phyloP scores from a whole-genome alignment of 2,797 vertebrate genomes.

The Vultur gryphus region DNA sequence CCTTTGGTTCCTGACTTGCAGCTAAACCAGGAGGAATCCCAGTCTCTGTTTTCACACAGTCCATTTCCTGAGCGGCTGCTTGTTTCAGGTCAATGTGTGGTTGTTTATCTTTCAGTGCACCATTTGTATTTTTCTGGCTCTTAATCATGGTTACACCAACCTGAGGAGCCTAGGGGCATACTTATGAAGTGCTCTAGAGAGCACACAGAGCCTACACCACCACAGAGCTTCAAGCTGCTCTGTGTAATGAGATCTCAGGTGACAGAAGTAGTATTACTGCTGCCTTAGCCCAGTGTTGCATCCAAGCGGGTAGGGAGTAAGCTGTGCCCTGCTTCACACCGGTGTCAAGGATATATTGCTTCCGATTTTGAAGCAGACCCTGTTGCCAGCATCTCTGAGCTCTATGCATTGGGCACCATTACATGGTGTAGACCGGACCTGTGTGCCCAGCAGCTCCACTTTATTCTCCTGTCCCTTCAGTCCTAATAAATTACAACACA shows the following conservation, averaged over 20 bases:
- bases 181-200: background rate
- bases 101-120: background rate
- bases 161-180: background rate
- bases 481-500: background rate
- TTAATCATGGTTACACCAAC: background rate
- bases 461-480: background rate
- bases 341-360: background rate
- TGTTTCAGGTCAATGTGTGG: rapidly evolving
- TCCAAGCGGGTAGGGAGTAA: background rate
- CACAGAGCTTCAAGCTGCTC: background rate
- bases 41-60: background rate
- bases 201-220: background rate
- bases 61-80: background rate
- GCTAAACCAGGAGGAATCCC: background rate
- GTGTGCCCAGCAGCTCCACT: background rate
- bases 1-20: background rate
- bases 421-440: background rate
- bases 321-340: background rate
- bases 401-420: too few species aligned
- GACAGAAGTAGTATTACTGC: background rate
- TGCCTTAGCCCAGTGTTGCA: background rate
- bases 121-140: background rate
- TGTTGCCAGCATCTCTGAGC: background rate
- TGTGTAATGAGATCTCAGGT: background rate
- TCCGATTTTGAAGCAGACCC: background rate